phyloP scores from a whole-genome alignment of 1,140 invertebrate species.

The Trinorchestia longiramus region DNA sequence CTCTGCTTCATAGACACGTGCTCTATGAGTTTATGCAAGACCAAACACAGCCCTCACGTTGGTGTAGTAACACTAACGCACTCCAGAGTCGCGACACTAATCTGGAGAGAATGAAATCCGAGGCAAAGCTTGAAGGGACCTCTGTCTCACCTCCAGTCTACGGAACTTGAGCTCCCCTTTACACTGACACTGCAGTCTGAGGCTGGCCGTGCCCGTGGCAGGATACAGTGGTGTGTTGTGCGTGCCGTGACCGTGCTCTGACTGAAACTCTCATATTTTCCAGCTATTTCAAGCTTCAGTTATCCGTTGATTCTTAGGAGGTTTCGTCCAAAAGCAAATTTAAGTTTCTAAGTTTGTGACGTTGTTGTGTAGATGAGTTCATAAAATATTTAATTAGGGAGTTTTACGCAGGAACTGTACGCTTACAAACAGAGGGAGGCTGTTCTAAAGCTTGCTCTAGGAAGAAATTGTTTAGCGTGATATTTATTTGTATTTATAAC shows the following conservation, averaged over 20 bases:
- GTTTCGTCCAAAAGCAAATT: neutral
- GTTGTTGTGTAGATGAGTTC: neutral
- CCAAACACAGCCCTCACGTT: neutral
- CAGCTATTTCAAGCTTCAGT: neutral
- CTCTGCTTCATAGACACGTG: no score
- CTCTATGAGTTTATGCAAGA: neutral
- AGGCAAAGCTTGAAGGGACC: neutral
- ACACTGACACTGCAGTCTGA: neutral
- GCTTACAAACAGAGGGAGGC: neutral
- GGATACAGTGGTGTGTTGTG: neutral
- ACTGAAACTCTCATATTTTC: neutral
- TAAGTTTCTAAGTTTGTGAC: neutral
- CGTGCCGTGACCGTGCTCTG: neutral
- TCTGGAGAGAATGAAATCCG: neutral
- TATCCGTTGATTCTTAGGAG: neutral
- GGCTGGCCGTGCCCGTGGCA: neutral
- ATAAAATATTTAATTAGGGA: neutral
- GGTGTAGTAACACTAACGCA: neutral
- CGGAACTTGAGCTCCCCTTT: conserved; percentile 21
- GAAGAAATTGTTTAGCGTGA: neutral
- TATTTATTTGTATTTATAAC: neutral
- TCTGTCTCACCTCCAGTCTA: neutral
- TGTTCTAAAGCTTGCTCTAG: neutral
- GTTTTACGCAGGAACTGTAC: neutral
- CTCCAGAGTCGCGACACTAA: neutral